These are phyloP conservation scores for Ips nitidus DNA, from an alignment of 1,140 invertebrate species.

Conservation along the genomic window DNA sequence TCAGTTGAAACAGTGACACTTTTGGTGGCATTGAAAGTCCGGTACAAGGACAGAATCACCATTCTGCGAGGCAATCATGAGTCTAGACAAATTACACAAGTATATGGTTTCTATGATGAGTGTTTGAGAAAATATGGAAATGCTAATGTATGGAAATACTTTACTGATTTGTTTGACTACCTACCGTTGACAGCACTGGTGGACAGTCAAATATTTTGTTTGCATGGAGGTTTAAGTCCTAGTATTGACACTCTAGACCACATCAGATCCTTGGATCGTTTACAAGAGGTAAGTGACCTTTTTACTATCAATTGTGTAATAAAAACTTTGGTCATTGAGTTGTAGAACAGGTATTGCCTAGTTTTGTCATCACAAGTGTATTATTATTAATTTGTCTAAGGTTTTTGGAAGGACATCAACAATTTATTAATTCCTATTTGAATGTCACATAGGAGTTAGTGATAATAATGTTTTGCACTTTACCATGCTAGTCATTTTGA, in stretches of 20 bases:
- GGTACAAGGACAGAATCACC: constrained; percentile 98
- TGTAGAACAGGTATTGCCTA: too few species aligned
- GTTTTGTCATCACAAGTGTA: too few species aligned
- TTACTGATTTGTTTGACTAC: constrained; percentile 99
- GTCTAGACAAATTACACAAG: constrained; percentile 99
- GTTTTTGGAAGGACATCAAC: too few species aligned
- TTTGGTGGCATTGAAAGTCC: constrained; percentile 96
- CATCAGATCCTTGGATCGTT: constrained; percentile 95
- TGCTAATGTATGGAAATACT: constrained; percentile 99
- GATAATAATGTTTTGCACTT: too few species aligned
- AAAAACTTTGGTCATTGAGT: too few species aligned
- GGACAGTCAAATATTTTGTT: constrained; percentile 98
- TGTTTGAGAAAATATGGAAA: constrained; percentile 99
- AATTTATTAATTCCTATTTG: too few species aligned
- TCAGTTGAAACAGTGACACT: constrained; percentile 99
- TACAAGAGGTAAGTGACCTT: constrained; percentile 78
- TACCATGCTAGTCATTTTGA: too few species aligned
- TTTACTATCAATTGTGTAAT: too few species aligned
- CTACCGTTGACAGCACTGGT: constrained; percentile 97
- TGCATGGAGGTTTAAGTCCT: constrained; percentile 98
- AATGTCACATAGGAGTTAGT: too few species aligned
- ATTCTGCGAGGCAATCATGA: constrained; percentile 99
- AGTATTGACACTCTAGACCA: constrained; percentile 99
- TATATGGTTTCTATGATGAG: constrained; percentile 99
- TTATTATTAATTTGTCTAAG: too few species aligned